Evolutionary conservation across 2,113 vertebrate species (phyloP).

Genomic region (Smithornis capensis): DNA sequence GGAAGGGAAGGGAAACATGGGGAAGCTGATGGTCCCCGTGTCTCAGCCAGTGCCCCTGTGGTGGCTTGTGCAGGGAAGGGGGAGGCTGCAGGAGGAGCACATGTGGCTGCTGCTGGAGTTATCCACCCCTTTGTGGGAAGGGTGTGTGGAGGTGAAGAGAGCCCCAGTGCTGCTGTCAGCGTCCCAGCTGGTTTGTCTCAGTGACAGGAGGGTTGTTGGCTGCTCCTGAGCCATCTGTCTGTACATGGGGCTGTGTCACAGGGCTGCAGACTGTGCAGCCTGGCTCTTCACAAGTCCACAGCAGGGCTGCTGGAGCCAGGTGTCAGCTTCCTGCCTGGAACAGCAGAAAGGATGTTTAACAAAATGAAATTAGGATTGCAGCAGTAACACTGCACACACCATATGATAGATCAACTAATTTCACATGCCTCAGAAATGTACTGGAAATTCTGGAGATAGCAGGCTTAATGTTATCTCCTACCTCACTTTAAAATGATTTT

Average conservation of each 20-base stretch:
- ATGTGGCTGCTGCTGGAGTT: neutral
- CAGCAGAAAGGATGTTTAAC: accelerated
- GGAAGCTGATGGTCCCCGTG: neutral
- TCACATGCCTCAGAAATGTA: neutral
- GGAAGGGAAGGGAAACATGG: neutral
- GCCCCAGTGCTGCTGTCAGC: neutral
- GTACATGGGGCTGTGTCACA: neutral
- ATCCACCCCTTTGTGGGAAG: neutral
- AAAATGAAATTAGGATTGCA: neutral
- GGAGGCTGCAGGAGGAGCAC: neutral
- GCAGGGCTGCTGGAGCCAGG: neutral
- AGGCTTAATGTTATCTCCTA: neutral
- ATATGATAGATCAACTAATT: neutral
- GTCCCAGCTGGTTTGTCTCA: neutral
- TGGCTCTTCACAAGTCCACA: neutral
- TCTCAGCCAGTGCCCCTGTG: accelerated
- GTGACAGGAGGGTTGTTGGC: accelerated
- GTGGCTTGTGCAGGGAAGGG: neutral
- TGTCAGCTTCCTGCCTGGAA: neutral
- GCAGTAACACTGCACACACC: accelerated
- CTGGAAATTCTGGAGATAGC: neutral
- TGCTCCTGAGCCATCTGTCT: neutral
- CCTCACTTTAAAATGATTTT: neutral
- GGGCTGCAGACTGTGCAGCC: neutral
- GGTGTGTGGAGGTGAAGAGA: neutral